phyloP scores from a whole-genome alignment of 2,888 invertebrate genomes.

The Muschampia plurimacula region DNA sequence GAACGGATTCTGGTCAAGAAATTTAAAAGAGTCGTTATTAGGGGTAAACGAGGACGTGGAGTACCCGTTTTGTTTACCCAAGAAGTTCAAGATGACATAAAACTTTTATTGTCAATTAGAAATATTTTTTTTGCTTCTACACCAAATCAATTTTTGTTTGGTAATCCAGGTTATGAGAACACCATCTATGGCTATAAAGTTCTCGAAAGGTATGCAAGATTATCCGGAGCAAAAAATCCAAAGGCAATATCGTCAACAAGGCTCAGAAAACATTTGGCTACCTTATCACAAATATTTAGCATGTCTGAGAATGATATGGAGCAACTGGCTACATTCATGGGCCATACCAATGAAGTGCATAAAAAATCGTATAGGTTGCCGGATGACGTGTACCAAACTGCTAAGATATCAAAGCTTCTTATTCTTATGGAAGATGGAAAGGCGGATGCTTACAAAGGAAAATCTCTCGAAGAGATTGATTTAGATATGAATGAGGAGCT shows the following conservation, averaged over 20 bases:
- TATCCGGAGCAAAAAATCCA: slow-evolving; percentile 51
- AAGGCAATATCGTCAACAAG: slow-evolving; percentile 52
- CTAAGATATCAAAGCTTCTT: slow-evolving; percentile 53
- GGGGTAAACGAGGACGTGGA: slow-evolving; percentile 50
- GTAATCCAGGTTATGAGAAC: slow-evolving; percentile 33
- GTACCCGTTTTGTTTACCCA: slow-evolving; percentile 51
- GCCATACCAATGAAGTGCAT: slow-evolving; percentile 45
- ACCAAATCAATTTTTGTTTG: slow-evolving; percentile 38
- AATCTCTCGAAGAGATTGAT: slow-evolving; percentile 49
- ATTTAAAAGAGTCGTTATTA: slow-evolving; percentile 51
- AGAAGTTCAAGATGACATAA: slow-evolving; percentile 44
- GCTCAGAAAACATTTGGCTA: slow-evolving; percentile 54
- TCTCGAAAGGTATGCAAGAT: slow-evolving; percentile 48
- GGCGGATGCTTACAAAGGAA: slow-evolving; percentile 49
- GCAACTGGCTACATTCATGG: slow-evolving; percentile 53
- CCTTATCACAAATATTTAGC: slow-evolving; percentile 52
- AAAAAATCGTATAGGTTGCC: slow-evolving; percentile 50
- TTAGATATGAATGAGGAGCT: slow-evolving; percentile 50
- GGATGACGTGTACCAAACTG: slow-evolving; percentile 52
- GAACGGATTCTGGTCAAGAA: slow-evolving; percentile 48
- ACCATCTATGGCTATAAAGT: slow-evolving; percentile 52
- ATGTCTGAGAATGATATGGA: slow-evolving; percentile 54
- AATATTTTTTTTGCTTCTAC: slow-evolving; percentile 31
- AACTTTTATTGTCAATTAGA: slow-evolving; percentile 47
- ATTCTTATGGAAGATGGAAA: slow-evolving; percentile 54